A percentile compares a stretch with the other conserved stretches of the same genome.
These are phyloP conservation scores for Lasius fuliginosus DNA, from an alignment of 2,888 invertebrate genomes.

Conservation along the genomic window DNA sequence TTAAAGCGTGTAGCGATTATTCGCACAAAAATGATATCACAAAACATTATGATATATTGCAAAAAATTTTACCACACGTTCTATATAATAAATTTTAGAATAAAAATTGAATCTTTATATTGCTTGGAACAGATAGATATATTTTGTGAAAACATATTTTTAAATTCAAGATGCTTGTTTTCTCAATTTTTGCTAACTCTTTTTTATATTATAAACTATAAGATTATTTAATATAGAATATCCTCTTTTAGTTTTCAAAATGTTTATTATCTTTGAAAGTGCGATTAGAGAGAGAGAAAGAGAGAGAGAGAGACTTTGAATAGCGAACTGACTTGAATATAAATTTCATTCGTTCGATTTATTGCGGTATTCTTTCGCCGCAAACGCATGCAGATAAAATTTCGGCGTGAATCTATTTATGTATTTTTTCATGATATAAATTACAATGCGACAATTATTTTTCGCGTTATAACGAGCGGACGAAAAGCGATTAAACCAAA, in stretches of 20 bases:
- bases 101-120: not conserved
- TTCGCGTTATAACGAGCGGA: constrained; percentile 37
- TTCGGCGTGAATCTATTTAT: constrained; percentile 41
- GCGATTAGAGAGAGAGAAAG: not conserved
- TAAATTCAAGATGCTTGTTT: not conserved
- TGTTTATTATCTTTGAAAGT: not conserved
- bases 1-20: constrained; percentile 22
- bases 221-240: not conserved
- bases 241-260: not conserved
- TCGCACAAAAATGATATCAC: not conserved
- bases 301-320: not conserved
- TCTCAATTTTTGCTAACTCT: not conserved
- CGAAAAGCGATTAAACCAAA: constrained; percentile 44
- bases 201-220: not conserved
- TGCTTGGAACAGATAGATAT: not conserved
- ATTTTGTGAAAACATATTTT: not conserved
- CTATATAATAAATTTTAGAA: not conserved
- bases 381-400: constrained; percentile 27
- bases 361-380: constrained; percentile 13
- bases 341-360: constrained; percentile 21
- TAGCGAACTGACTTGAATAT: constrained; percentile 3
- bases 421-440: constrained; percentile 40
- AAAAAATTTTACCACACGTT: not conserved
- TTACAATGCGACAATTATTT: constrained; percentile 45
- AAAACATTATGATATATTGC: not conserved